Evolutionary conservation across 2,113 vertebrate genomes (phyloP).

Genomic region (Sterrhoptilus dennistouni): DNA sequence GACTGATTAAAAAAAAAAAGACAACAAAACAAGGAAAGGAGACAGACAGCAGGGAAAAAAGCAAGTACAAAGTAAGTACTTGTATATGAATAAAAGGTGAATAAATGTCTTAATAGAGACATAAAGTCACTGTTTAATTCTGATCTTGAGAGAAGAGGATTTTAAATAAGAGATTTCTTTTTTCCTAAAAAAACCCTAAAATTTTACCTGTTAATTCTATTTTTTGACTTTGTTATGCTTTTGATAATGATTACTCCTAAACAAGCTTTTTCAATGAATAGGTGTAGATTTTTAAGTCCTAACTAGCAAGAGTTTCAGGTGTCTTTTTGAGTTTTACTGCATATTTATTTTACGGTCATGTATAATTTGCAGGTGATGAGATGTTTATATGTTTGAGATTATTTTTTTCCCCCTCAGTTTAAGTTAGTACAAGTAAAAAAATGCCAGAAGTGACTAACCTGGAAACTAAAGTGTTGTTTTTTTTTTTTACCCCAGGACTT

Average conservation of each 20-base stretch:
- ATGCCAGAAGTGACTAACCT: not conserved
- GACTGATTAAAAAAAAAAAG: not conserved
- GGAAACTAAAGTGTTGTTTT: not conserved
- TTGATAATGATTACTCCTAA: not conserved
- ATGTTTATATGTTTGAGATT: not conserved
- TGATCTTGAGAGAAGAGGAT: not conserved
- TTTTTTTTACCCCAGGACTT: not conserved
- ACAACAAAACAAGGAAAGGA: not conserved
- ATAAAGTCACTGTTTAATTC: not conserved
- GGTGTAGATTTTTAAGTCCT: not conserved
- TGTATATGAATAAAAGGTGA: not conserved
- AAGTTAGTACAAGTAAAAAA: not conserved
- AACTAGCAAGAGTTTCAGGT: not conserved
- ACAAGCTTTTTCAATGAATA: not conserved
- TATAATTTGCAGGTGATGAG: not conserved
- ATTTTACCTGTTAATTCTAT: not conserved
- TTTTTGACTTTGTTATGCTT: not conserved
- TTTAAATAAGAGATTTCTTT: not conserved
- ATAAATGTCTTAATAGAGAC: not conserved
- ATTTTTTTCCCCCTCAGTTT: accelerated
- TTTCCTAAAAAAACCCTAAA: not conserved
- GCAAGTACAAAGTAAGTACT: not conserved
- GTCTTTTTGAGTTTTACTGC: not conserved
- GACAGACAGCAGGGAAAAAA: not conserved
- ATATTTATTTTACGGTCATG: not conserved